Base-by-base conservation (phyloP, 2,888 invertebrate species). In the Rosalia funebris region DNA sequence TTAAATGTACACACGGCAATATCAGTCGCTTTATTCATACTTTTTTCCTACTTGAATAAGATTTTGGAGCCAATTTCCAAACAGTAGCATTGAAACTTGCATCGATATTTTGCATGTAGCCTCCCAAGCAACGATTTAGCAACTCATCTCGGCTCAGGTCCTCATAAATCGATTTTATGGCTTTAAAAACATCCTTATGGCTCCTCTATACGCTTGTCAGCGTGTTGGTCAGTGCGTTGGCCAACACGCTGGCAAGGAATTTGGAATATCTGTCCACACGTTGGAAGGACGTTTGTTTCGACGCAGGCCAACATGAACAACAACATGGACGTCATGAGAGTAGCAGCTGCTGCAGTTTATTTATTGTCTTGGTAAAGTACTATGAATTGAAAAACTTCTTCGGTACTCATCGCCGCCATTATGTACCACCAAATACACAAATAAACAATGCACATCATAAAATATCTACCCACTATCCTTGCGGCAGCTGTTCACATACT, bases 181-280 rank as follows among this genome's bases (percentile, higher is more conserved):
- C n/a, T n/a, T n/a, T n/a, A n/a, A n/a, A n/a, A n/a, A n/a, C n/a
- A n/a, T 25, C 25, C 4, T 25, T 25, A 25, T 5, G 25, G 25
- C 25, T 25, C 25, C 25, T 25, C 25, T 25, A 25, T 7, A 25
- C 25, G 25, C 7, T 25, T 3, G 25, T 7, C 25, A 44, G 19
- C 44, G 19, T 20, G 25, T 25, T 25, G 25, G 25, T 7, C 25
- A 44, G 19, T 20, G 19, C 44, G 15, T 16, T 36, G 36, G 10
- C 11, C 11, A n/a, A 11, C 53, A 39, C 36, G 54, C 45, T 45
- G 53, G 57, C 46, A 54, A 48, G 15, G 39, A 39, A 11, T 12
- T 39, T 39, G 39, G 12, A 39, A 39, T 39, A 39, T 39, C 39
- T 39, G 39, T 39, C 39, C 39, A 39, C 39, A 39, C 9, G 39